Percentiles rank a stretch among this genome's conserved stretches.
Conservation (phyloP, 2,113 vertebrate genomes). For the Cichladusa arquata region DNA sequence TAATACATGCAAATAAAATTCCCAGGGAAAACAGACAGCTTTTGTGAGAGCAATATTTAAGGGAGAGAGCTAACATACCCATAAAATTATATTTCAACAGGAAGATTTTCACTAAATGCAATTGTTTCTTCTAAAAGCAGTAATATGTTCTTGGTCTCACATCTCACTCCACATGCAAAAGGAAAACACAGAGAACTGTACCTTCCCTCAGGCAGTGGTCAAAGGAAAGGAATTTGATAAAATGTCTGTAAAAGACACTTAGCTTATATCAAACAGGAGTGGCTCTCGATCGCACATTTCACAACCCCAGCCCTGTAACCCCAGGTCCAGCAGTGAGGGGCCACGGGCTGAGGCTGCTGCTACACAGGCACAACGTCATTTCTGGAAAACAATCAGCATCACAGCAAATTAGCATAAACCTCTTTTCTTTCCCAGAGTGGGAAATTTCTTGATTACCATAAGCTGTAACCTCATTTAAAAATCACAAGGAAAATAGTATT, state of each 20-base stretch:
- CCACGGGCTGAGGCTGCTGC: neutral
- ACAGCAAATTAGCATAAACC: constrained; percentile 38
- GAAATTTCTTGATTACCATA: constrained; percentile 52
- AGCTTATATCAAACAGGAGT: neutral
- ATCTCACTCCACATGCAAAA: neutral
- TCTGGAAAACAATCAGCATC: constrained; percentile 32
- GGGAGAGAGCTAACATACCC: neutral
- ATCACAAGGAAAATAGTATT: constrained; percentile 35
- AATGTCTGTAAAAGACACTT: neutral
- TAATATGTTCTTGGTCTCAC: neutral
- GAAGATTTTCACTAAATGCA: neutral
- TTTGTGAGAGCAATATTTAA: neutral
- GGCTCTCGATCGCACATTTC: neutral
- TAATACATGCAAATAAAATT: neutral
- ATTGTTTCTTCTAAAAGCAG: neutral
- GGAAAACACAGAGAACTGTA: neutral
- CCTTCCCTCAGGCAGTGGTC: neutral
- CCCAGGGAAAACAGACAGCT: neutral
- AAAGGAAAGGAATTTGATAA: neutral
- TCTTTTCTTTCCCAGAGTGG: constrained; percentile 16
- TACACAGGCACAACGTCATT: neutral
- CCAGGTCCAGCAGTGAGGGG: neutral
- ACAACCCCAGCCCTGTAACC: neutral
- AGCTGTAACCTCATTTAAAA: constrained; percentile 46
- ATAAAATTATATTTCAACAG: neutral